phyloP scores from a whole-genome alignment of 1,140 invertebrate genomes.

The Bathynomus jamesi region DNA sequence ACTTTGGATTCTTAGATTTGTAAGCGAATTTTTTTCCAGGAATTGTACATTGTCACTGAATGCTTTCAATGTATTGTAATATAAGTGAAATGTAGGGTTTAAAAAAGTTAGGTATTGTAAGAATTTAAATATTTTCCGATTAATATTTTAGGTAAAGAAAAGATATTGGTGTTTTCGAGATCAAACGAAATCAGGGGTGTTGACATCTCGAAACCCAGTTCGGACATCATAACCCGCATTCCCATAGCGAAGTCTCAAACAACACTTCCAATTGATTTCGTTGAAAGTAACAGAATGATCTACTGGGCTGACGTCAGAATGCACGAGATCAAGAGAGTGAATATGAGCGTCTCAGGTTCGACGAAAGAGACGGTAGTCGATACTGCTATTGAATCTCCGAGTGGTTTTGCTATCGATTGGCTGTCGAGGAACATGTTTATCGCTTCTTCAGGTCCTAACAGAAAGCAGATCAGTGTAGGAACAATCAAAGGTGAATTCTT shows the following conservation, averaged over 20 bases:
- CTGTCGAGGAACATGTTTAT: conserved; percentile 49
- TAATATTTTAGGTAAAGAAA: conserved; percentile 28
- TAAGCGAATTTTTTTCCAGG: no score
- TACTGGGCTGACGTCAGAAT: conserved; percentile 64
- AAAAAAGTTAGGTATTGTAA: no score
- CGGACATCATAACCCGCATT: conserved; percentile 62
- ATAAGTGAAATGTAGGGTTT: no score
- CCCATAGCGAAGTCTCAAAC: conserved; percentile 51
- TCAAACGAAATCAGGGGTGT: conserved; percentile 73
- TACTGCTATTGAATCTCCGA: conserved; percentile 51
- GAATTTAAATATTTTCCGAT: no score
- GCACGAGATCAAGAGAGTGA: conserved; percentile 62
- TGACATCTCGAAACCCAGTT: conserved; percentile 62
- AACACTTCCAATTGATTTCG: conserved; percentile 61
- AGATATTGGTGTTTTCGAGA: conserved; percentile 29
- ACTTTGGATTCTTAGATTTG: no score
- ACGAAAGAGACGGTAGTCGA: conserved; percentile 63
- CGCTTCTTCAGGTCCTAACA: conserved; percentile 13
- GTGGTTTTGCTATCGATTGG: conserved; percentile 65
- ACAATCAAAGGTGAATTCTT: conserved; percentile 64
- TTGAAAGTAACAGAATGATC: conserved; percentile 55
- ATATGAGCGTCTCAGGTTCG: conserved; percentile 53
- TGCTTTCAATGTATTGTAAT: no score
- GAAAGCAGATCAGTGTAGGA: conserved; percentile 56
- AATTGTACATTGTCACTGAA: no score